Base-by-base conservation (phyloP, 2,888 invertebrate genomes). In the Epinotia ramella region DNA sequence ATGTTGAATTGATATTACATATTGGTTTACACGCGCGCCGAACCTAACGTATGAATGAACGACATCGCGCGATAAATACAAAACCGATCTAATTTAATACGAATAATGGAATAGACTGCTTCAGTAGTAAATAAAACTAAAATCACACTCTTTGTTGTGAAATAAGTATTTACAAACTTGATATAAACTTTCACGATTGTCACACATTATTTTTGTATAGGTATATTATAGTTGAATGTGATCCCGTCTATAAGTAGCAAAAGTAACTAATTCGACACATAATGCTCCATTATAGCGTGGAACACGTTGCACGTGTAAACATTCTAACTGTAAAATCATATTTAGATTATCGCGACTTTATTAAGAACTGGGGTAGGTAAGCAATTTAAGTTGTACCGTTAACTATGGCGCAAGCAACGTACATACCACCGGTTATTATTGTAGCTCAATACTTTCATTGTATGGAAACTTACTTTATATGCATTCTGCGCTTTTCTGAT, bases 381-480 rank as follows among this genome's bases (percentile, higher is more conserved):
- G 56, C 56, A 57, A 57, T 57, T 40, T 53, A 66, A 40, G n/a
- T 57, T 40, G 40, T 67, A 57, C 57, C 56, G 67, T 67, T 67
- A 40, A 40, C 28, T 49, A 7, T 28, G 28, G 13, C 49, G 18
- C 66, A 33, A 16, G 64, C 20, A 53, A 67, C 28, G n/a, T n/a
- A 49, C 49, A 65, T 65, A 57, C 20, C 20, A 57, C 20, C 12
- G 20, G 5, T n/a, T 13, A 53, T n/a, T n/a, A 62, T 62, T 33
- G 33, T 33, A 33, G 33, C 33, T 33, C n/a, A 33, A 62, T 28
- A 62, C 57, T 57, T 62, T 62, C 28, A 59, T 24, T 59, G 6
- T 24, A 28, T 59, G 28, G 24, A 4, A 24, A 7, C 20, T 12
- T 20, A 16, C 5, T 6, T 12, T 16, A 6, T 5, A 16, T 5